Base-by-base conservation (phyloP, 2,888 invertebrate genomes). In the Uropetala carovei region DNA sequence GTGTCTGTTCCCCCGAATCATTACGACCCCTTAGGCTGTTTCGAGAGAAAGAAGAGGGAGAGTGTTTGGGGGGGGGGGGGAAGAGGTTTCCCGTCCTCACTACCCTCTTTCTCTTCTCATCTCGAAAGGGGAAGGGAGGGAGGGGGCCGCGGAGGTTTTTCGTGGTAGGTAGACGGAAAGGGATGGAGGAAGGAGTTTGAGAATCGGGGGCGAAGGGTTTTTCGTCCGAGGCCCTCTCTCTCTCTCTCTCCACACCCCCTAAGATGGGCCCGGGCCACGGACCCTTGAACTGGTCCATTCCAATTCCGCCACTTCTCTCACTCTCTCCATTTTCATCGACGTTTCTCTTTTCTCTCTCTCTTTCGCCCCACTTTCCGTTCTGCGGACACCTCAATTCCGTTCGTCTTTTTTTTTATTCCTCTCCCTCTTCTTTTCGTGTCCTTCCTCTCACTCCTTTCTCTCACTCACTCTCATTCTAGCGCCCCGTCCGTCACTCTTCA, bases 11-110 rank as follows among this genome's bases (percentile, higher is more conserved):
- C 89, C 43, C 64, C 43, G 89, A 89, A 89, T 89, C 64, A 89
- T 89, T 89, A 89, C 60, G 43, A 22, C 89, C 89, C 89, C 89
- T 64, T 43, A 64, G 89, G 64, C 58, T 43, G 89, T 89, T 89
- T 83, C 83, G 83, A 18, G 43, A n/a, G n/a, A n/a, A n/a, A n/a
- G n/a, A 56, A 16, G 81, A 27, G 43, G 56, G 56, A 14, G 18
- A 43, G 27, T 14, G 56, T 14, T 16, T 14, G 82, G 22, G 14
- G n/a, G n/a, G n/a, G n/a, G n/a, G n/a, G n/a, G n/a, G n/a, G n/a
- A n/a, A n/a, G n/a, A n/a, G n/a, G n/a, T n/a, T 86, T 27, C 64
- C 86, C 22, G 13, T 56, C 85, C 18, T 57, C 10, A n/a, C 86
- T 59, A 86, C 59, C 56, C 14, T 56, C 56, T 56, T n/a, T 83